Percentiles rank a stretch among this genome's conserved stretches.
These are phyloP conservation scores for Novumbra hubbsi DNA, from an alignment of 2,797 vertebrate genomes.

Conservation along the genomic window DNA sequence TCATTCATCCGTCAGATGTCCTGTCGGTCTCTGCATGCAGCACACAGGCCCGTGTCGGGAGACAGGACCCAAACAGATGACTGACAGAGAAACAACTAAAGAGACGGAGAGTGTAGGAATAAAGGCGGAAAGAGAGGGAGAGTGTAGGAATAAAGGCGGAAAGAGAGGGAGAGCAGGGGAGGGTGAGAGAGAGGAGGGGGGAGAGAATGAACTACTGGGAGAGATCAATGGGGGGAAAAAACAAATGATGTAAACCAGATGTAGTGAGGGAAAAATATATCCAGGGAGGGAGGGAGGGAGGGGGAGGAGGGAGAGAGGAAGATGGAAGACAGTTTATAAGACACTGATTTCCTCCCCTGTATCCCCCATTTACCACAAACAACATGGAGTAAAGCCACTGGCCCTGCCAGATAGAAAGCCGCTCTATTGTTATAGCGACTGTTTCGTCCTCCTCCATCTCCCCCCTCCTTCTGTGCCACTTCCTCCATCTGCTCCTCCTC, in stretches of 20 bases:
- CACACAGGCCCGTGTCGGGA: constrained; percentile 32
- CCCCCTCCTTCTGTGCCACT: constrained; percentile 3
- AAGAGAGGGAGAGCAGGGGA: constrained; percentile 15
- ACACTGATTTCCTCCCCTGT: constrained; percentile 51
- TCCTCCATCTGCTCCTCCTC: not conserved
- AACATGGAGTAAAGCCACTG: constrained; percentile 16
- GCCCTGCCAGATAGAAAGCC: not conserved
- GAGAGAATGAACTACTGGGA: constrained; percentile 15
- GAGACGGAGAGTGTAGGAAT: constrained; percentile 15
- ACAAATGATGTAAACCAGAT: constrained; percentile 73
- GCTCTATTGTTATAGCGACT: too few relatives aligned
- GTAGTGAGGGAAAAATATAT: constrained; percentile 39
- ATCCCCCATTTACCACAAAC: constrained; percentile 43
- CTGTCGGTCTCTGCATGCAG: constrained; percentile 55
- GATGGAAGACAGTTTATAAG: not conserved
- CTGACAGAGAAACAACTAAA: constrained; percentile 13
- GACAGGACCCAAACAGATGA: constrained; percentile 35
- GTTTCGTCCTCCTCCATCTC: constrained; percentile 26
- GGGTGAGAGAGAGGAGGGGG: constrained; percentile 23
- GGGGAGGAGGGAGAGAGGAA: not conserved
- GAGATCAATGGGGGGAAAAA: constrained; percentile 65
- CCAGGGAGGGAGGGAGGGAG: constrained; percentile 14
- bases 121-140: constrained; percentile 10
- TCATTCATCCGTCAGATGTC: constrained; percentile 55
- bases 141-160: not conserved